Base-by-base conservation (phyloP, 2,888 invertebrate genomes). In the Drosophila borborema region DNA sequence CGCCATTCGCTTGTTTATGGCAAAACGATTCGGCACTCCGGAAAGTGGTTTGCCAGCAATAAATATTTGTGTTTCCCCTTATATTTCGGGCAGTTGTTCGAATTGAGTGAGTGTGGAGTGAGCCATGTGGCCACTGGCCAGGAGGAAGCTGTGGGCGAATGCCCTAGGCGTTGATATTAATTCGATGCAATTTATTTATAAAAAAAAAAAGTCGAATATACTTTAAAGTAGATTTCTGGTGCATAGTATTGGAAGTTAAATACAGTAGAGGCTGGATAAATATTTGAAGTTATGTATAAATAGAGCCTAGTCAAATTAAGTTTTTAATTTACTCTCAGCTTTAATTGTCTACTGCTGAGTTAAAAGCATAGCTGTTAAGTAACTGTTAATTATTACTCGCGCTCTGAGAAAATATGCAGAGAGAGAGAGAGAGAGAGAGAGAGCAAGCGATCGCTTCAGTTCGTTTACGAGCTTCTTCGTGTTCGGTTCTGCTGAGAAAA, bases 1-100 rank as follows among this genome's bases (percentile, higher is more conserved):
- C 61, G 70, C 61, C 34, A 48, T 53, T 55, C 43, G 64, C 62
- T 78, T 61, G 65, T 72, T 77, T 67, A 74, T 81, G 72, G 48
- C 10, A 61, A 55, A 67, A 40, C 43, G 59, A 59, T 48, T 60
- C 49, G 66, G 23, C 31, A 12, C 45, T 40, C 31, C 4, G 31
- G 49, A 20, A 72, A 80, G 69, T 75, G 65, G 4, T 60, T 58
- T 48, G 54, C 60, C 64, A 69, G 43, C 48, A 40, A 56, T 66
- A 48, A 61, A 72, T 18, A 36, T 45, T 56, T 28, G 54, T 38
- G 38, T 54, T 54, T 54, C 38, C 23, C 4, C 40, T 41, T 38
- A 41, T 41, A 31, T 41, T 20, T 14, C 18, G 48, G 41, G 45
- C 34, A 46, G 31, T 36, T 65, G 23, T 31, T 28, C 40, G 38